A percentile compares a stretch with the other conserved stretches of the same genome.
phyloP scores from a whole-genome alignment of 2,797 vertebrate species.

The Parauchenoglanis punctatus region DNA sequence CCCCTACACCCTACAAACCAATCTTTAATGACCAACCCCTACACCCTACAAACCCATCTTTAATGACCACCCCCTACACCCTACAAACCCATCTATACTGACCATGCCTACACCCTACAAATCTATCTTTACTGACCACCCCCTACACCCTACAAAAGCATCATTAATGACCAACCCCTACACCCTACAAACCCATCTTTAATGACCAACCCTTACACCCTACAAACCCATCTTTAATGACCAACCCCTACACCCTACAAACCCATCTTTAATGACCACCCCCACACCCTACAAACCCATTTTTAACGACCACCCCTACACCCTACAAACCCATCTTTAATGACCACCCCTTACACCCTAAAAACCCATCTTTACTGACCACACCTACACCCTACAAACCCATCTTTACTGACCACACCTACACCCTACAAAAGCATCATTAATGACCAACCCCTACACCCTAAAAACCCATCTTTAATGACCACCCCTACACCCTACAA shows the following conservation, averaged over 20 bases:
- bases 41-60: no score
- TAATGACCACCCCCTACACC: not conserved
- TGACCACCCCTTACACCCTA: not conserved
- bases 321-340: rapidly evolving
- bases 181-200: not conserved
- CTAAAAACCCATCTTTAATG: no score
- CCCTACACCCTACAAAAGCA: not conserved
- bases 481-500: no score
- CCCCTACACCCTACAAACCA: not conserved
- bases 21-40: not conserved
- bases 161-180: not conserved
- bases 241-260: not conserved
- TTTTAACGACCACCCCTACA: not conserved
- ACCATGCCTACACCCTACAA: not conserved
- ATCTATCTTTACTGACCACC: not conserved
- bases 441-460: no score
- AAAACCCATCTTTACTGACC: no score
- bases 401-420: no score
- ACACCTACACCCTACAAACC: not conserved
- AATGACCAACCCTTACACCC: not conserved
- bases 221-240: not conserved
- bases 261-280: not conserved
- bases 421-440: no score
- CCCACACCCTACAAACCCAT: not conserved
- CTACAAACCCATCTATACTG: not conserved